Evolutionary conservation across 2,888 invertebrate genomes (phyloP), one percentile per base, ranked within the genome.

Genomic region (Syrphus vitripennis): DNA sequence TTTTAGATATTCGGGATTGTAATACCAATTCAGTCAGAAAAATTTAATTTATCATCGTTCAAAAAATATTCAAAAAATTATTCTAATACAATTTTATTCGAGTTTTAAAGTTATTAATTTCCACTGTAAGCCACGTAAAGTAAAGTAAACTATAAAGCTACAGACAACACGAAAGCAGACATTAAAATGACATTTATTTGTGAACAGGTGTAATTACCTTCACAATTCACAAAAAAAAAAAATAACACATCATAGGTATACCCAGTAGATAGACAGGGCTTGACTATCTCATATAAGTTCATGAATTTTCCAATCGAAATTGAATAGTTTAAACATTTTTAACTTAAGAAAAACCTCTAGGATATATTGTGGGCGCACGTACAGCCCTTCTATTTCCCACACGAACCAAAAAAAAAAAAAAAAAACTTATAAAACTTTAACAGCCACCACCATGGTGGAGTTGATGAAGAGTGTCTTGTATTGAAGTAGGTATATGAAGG

Each of bases 181-280:
- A 83, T 83, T 83, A 75, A 83, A 83, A 75, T 75, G 83, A 75
- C 71, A 72, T 84, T 81, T 81, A 71, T 80, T 45, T 45, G 34
- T 72, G 67, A 61, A 76, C 71, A 75, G 70, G 65, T 81, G 67
- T 81, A 81, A 84, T 84, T 84, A 84, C 50, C 53, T 14, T 45
- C 45, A 45, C 24, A 45, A 31, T 45, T 45, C 31, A 19, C 19
- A n/a, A 29, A 42, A 40, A 55, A 67, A 26, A 26, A 63, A 12
- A 40, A 26, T 21, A 12, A 14, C 16, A 5, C 12, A 19, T 14
- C 26, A n/a, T 5, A 1, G 9, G 16, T 4, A n/a, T n/a, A n/a
- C n/a, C n/a, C n/a, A 19, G 16, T 31, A 7, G 65, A 65, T 48
- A 65, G 65, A 65, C 48, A 65, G 31, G 45, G 48, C n/a, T 34